phyloP scores from a whole-genome alignment of 2,113 vertebrate species.

The Sterrhoptilus dennistouni region DNA sequence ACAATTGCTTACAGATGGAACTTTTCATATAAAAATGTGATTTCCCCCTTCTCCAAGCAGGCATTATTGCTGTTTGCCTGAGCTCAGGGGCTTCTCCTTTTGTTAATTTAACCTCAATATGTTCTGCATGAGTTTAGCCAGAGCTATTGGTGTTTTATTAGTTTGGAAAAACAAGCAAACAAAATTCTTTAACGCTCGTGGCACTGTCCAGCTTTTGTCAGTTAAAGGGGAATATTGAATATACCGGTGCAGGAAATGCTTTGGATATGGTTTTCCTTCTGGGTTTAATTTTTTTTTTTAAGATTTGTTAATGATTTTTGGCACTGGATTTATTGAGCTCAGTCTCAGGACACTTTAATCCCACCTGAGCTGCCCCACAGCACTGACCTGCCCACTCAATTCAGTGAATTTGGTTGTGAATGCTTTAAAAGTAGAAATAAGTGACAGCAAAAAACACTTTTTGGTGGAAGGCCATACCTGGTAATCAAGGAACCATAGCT shows the following conservation, averaged over 20 bases:
- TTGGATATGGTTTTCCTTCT: not conserved
- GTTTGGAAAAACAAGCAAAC: not conserved
- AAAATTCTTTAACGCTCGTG: not conserved
- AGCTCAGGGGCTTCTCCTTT: not conserved
- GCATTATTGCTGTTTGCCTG: not conserved
- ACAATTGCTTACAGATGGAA: conserved; percentile 33
- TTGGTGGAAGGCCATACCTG: not conserved
- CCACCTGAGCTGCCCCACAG: not conserved
- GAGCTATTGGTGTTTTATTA: not conserved
- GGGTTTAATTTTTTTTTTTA: not conserved
- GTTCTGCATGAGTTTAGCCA: not conserved
- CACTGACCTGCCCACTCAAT: not conserved
- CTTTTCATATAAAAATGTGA: not conserved
- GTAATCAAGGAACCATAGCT: not conserved
- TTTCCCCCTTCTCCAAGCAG: not conserved
- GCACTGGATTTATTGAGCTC: not conserved
- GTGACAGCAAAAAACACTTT: not conserved
- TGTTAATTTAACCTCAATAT: not conserved
- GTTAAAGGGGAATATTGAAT: not conserved
- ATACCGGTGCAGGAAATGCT: rapidly evolving
- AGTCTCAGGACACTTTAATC: not conserved
- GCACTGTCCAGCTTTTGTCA: not conserved
- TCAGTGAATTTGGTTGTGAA: not conserved
- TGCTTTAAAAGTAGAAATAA: not conserved
- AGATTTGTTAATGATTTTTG: not conserved